phyloP scores from a whole-genome alignment of 2,797 vertebrate genomes.

The Leucoraja ocellata region DNA sequence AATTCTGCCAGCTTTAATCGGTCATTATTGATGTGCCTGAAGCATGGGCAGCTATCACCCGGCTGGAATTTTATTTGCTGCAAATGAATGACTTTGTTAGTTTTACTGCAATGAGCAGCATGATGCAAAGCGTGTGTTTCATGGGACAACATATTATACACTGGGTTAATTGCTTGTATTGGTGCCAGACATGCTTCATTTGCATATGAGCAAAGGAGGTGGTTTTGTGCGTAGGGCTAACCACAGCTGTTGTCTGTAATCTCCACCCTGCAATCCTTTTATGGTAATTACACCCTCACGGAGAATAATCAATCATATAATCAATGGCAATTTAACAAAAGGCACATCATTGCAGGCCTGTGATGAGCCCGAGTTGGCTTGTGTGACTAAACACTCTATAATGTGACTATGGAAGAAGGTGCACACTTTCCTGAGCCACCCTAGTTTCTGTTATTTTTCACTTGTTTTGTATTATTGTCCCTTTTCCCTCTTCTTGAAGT shows the following conservation, averaged over 20 bases:
- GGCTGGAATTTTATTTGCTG: constrained; percentile 11
- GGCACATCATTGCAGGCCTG: background rate
- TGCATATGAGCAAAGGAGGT: constrained; percentile 29
- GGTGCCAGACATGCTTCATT: constrained; percentile 27
- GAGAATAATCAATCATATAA: constrained; percentile 36
- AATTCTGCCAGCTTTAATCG: constrained; percentile 20
- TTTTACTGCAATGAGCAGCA: constrained; percentile 24
- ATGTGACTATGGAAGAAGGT: background rate
- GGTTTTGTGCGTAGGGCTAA: background rate
- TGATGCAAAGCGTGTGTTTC: constrained; percentile 35
- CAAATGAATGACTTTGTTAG: constrained; percentile 27
- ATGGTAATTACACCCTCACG: constrained; percentile 35
- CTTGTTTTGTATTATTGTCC: background rate
- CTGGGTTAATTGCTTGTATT: constrained; percentile 31
- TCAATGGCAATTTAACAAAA: constrained; percentile 37
- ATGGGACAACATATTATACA: constrained; percentile 2
- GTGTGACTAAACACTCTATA: background rate
- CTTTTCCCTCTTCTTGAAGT: background rate
- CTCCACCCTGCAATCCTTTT: constrained; percentile 36
- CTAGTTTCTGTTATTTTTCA: background rate
- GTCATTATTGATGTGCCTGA: background rate
- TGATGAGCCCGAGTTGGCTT: background rate
- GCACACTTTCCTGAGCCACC: background rate
- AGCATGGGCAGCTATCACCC: background rate
- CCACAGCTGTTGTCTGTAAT: constrained; percentile 34